Base-by-base conservation (phyloP, 2,888 invertebrate genomes). In the Kryphioiulus occultus region DNA sequence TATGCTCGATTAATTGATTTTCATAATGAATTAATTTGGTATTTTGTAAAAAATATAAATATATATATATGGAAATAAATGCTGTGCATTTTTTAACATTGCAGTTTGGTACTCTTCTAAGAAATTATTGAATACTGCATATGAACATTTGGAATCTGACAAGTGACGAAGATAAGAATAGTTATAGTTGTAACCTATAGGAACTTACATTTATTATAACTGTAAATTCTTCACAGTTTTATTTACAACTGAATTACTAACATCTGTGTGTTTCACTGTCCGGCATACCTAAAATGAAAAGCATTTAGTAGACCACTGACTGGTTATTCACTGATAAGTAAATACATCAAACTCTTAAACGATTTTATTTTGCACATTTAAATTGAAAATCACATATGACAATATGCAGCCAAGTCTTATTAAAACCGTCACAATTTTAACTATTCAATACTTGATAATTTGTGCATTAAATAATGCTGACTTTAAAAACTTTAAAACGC, bases 11-110 rank as follows among this genome's bases (percentile, higher is more conserved):
- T 22, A 59, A 59, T 59, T 59, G 59, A 59, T 59, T 59, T 59
- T 59, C 22, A 59, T 59, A 5, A 59, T 59, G 59, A 59, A 59
- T 59, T 59, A 59, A 59, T 59, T 59, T 59, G 17, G 47, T 47
- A 59, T 22, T 59, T 59, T 59, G 59, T 59, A 22, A 59, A 59
- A 59, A 59, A 59, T 15, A 59, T 15, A 22, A 3, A 59, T 59
- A 59, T 59, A 59, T 59, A 59, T 59, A 22, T 22, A 59, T 59
- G 59, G 59, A 59, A 59, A 59, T 59, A 59, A 59, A 59, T 59
- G 22, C 59, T 59, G 59, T 22, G 22, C 59, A 59, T 59, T 59
- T 59, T 59, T 59, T 22, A 59, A 59, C 9, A 22, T 59, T 47
- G 15, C 15, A 47, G 10, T 47, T 15, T 39, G 39, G 5, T 39